phyloP scores from a whole-genome alignment of 2,113 vertebrate genomes.

The Ctenomys sociabilis region DNA sequence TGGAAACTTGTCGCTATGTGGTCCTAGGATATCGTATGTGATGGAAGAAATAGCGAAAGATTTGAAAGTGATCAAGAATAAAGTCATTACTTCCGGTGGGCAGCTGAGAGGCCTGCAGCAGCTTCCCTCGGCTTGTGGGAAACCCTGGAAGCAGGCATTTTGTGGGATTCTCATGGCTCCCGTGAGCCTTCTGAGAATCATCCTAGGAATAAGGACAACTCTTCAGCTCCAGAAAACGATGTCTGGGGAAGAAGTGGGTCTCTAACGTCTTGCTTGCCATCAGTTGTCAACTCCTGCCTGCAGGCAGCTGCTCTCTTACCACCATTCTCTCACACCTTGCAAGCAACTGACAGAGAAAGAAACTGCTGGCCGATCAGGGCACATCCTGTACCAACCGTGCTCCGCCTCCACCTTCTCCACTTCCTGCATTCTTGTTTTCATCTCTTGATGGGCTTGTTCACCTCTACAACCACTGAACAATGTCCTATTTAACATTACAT shows the following conservation, averaged over 20 bases:
- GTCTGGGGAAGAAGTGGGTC: background rate
- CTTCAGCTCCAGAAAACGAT: background rate
- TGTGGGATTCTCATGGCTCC: background rate
- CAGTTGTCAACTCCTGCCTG: background rate
- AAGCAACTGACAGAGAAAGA: background rate
- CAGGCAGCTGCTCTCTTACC: background rate
- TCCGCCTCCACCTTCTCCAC: background rate
- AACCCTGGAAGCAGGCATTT: slow-evolving; percentile 26
- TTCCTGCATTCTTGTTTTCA: background rate
- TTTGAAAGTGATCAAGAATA: background rate
- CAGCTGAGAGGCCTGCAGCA: background rate
- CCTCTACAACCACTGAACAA: background rate
- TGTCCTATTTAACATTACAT: background rate
- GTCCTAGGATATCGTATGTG: background rate
- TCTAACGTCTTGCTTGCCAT: background rate
- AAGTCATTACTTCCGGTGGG: background rate
- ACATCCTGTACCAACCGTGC: background rate
- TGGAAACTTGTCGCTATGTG: background rate
- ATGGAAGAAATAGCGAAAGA: background rate
- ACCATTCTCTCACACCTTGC: background rate
- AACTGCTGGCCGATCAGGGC: background rate
- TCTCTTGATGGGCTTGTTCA: background rate
- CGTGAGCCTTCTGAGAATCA: background rate
- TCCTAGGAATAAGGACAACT: background rate
- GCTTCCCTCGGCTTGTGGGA: background rate